A percentile compares a stretch with the other conserved stretches of the same genome.
Evolutionary conservation across 1,140 invertebrate genomes (phyloP).

Genomic region (Panulirus ornatus): DNA sequence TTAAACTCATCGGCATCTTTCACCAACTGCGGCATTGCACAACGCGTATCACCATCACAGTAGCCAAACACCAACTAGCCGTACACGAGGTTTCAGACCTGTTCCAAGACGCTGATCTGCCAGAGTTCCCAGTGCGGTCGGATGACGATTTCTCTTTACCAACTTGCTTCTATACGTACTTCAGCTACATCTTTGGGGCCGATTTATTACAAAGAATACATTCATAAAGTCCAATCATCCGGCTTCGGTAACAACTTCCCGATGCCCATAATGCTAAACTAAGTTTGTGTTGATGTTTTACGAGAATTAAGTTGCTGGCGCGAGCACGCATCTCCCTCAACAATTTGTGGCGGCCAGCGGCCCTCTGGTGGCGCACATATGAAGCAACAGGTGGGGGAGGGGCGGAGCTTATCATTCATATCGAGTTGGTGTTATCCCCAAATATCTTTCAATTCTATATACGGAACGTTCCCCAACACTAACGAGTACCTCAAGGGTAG

Average conservation of each 20-base stretch:
- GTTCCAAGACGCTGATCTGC: constrained; percentile 34
- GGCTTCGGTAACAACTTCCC: not conserved
- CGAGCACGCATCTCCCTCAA: not conserved
- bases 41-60: constrained; percentile 61
- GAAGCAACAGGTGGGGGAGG: constrained; percentile 62
- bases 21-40: constrained; percentile 54
- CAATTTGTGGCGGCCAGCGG: not conserved
- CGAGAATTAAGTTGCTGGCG: not conserved
- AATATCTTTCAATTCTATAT: not conserved
- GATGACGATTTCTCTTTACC: not conserved
- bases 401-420: constrained; percentile 27
- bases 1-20: constrained; percentile 56
- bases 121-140: not conserved
- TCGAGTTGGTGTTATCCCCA: not conserved
- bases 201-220: not conserved
- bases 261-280: not conserved
- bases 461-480: not conserved
- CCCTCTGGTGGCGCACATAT: constrained; percentile 12
- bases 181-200: not conserved
- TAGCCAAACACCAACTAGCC: constrained; percentile 51
- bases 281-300: not conserved
- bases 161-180: not conserved
- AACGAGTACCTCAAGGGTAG: too few species aligned
- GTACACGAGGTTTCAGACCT: constrained; percentile 53
- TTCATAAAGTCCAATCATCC: not conserved